These are phyloP conservation scores for Hesperophylax magnus DNA, from an alignment of 1,140 invertebrate species.

Conservation along the genomic window DNA sequence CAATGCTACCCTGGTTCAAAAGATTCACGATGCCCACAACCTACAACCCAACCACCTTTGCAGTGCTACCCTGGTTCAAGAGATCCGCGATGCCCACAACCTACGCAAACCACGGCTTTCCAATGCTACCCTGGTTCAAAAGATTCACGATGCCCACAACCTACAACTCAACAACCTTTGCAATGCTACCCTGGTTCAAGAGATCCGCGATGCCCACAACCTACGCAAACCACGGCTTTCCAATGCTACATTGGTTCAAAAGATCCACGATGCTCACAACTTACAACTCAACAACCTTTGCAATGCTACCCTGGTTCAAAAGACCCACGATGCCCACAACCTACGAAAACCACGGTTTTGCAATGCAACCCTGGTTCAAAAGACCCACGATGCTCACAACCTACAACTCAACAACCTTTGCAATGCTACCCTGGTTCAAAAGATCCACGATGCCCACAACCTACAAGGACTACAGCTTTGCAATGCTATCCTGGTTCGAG, in stretches of 20 bases:
- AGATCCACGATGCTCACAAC: slow-evolving; percentile 61
- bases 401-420: slow-evolving; percentile 54
- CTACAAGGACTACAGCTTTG: slow-evolving; percentile 55
- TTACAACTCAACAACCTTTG: slow-evolving; percentile 54
- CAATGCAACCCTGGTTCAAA: slow-evolving; percentile 60
- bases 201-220: slow-evolving; percentile 57
- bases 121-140: slow-evolving; percentile 60
- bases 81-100: slow-evolving; percentile 53
- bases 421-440: slow-evolving; percentile 60
- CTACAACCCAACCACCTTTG: too few species aligned
- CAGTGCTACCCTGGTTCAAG: too few species aligned
- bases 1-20: slow-evolving; percentile 60
- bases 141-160: slow-evolving; percentile 57
- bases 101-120: too few species aligned
- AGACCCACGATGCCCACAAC: slow-evolving; percentile 61
- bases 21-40: slow-evolving; percentile 57
- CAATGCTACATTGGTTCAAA: slow-evolving; percentile 60
- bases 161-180: too few species aligned
- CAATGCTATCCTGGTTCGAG: slow-evolving; percentile 59
- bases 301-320: slow-evolving; percentile 60
- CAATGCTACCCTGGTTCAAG: slow-evolving; percentile 60
- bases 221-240: slow-evolving; percentile 56
- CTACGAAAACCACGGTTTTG: slow-evolving; percentile 53
- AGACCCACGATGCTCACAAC: slow-evolving; percentile 61
- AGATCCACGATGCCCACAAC: slow-evolving; percentile 61